phyloP scores from a whole-genome alignment of 2,888 invertebrate genomes.

The Thecophora atra region DNA sequence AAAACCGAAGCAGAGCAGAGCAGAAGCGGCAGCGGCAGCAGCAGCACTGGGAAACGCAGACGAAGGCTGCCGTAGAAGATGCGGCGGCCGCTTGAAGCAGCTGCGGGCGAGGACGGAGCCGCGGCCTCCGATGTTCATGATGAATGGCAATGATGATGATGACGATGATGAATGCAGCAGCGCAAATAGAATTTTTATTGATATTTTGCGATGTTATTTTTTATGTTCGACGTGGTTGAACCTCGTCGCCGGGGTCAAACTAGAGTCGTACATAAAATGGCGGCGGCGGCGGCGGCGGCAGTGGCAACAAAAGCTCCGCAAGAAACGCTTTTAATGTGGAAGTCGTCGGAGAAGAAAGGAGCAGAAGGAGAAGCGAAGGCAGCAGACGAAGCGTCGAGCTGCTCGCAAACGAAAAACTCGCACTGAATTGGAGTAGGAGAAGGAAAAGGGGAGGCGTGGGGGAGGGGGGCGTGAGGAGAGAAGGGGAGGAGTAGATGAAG shows the following conservation, averaged over 20 bases:
- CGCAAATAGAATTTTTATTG: constrained; percentile 48
- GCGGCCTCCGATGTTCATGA: not conserved
- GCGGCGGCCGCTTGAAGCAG: not conserved
- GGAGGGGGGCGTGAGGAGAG: no score
- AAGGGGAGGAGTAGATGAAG: no score
- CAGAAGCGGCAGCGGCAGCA: not conserved
- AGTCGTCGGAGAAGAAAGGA: not conserved
- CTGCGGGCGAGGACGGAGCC: not conserved
- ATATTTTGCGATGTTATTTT: constrained; percentile 41
- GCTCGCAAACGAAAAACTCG: no score
- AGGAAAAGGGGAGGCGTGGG: no score
- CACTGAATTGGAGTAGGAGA: no score
- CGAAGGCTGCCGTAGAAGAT: not conserved
- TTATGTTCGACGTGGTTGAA: constrained; percentile 15
- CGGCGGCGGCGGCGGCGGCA: not conserved
- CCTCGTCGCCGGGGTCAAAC: constrained; percentile 48
- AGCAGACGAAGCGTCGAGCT: not conserved
- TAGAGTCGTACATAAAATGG: constrained; percentile 6
- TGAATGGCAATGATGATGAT: not conserved
- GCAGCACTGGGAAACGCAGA: constrained; percentile 3
- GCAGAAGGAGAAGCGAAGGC: constrained; percentile 15
- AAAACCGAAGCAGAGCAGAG: constrained; percentile 1
- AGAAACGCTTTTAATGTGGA: not conserved
- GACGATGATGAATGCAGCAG: not conserved
- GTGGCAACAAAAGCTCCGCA: no score